Base-by-base conservation (phyloP, 2,797 vertebrate species). In the Podarcis siculus region DNA sequence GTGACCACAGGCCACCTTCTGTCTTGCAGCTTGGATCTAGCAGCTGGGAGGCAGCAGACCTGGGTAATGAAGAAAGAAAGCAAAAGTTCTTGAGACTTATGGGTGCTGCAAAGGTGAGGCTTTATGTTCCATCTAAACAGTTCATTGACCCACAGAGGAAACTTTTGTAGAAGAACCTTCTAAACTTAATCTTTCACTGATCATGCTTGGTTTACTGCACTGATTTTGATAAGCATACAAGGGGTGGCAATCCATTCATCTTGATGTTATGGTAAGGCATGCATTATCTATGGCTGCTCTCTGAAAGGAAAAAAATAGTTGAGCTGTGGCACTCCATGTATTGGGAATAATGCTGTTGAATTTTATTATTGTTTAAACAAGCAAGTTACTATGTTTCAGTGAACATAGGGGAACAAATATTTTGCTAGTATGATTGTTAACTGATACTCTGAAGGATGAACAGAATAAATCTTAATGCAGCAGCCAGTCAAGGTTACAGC, bases 61-160 rank as follows among this genome's bases (percentile, higher is more conserved):
- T 99, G 64, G 99, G 99, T 79, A 98, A 98, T 87, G 94, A 98
- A 81, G 98, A 99, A 90, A 97, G 99, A 92, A 99, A 98, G 87
- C 98, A 99, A 95, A 99, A 99, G 96, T 99, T 99, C 95, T 93
- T 99, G 86, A 97, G 98, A 78, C 95, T 99, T 90, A 99, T 99
- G 99, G 98, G 98, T 1, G 98, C 98, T 3, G 97, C 97, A 86
- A 99, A 99, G 98, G 98, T 99, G 93, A 93, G 97, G 90, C 81
- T 90, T 67, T 69, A 35, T 84, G 35, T 61, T 76, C 45, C 21
- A 80, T 8, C 32, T 30, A 76, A 80, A 6, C 32, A 39, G 30
- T 45, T 72, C 25, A 15, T 1, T 85, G 23, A 35, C 3, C 21
- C 30, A 80, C 10, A 73, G 17, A 42, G 27, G 19, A 8, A 5